These are phyloP conservation scores for Macropus fuliginosus DNA, from an alignment of 2,797 vertebrate species.

Conservation along the genomic window DNA sequence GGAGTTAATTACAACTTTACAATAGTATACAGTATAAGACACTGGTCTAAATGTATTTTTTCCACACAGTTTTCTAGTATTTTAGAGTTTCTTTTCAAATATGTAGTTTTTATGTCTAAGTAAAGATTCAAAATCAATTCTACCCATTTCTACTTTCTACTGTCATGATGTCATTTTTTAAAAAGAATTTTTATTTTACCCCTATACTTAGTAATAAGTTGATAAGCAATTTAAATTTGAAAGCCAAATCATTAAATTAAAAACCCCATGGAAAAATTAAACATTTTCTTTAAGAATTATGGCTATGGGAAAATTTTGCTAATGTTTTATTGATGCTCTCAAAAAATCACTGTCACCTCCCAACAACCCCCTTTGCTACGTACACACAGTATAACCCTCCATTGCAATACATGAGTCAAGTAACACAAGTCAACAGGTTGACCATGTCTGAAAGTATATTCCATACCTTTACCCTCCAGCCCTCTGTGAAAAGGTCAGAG, in stretches of 20 bases:
- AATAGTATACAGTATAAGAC: background rate
- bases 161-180: background rate
- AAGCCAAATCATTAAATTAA: background rate
- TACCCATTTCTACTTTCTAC: background rate
- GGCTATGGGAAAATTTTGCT: background rate
- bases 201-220: background rate
- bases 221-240: background rate
- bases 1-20: background rate
- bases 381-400: background rate
- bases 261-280: background rate
- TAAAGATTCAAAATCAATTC: background rate
- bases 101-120: background rate
- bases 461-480: background rate
- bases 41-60: background rate
- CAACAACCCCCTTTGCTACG: background rate
- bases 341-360: background rate
- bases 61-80: background rate
- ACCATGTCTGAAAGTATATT: background rate
- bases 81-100: background rate
- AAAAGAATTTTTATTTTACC: background rate
- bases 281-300: background rate
- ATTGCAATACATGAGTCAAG: background rate
- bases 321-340: background rate
- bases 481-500: background rate
- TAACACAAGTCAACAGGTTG: background rate